Percentiles rank a stretch among this genome's conserved stretches.
These are phyloP conservation scores for Phenganax marumi DNA, from an alignment of 92 coral and sea anemone genomes.

Conservation along the genomic window DNA sequence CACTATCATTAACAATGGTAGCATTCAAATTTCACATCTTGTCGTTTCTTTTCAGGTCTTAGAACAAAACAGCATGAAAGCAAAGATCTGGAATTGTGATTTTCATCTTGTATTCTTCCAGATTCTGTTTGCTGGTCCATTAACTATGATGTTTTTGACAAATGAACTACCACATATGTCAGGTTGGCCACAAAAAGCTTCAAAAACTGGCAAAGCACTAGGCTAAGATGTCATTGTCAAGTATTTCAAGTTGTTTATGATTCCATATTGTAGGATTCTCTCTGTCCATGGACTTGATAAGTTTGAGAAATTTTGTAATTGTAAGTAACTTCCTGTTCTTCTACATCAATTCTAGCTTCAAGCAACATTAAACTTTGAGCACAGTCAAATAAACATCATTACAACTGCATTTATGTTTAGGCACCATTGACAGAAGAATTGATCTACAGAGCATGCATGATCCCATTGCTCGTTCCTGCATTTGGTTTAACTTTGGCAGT, in stretches of 20 bases:
- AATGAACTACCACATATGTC: slow-evolving; percentile 53
- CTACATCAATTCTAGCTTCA: not conserved
- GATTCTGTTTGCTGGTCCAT: slow-evolving; percentile 87
- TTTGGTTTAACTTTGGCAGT: slow-evolving; percentile 69
- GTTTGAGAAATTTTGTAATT: slow-evolving; percentile 82
- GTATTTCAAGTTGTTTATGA: not conserved
- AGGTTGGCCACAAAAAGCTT: slow-evolving; percentile 22
- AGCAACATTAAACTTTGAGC: no score
- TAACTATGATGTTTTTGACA: slow-evolving; percentile 61
- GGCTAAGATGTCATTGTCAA: not conserved
- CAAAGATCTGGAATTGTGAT: not conserved
- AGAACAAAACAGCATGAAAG: not conserved
- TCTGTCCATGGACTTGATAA: slow-evolving; percentile 54
- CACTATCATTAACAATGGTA: slow-evolving; percentile 80
- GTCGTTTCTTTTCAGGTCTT: not conserved
- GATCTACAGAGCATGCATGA: slow-evolving; percentile 94
- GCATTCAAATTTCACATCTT: not conserved
- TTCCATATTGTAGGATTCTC: not conserved
- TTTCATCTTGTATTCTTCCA: slow-evolving; percentile 23
- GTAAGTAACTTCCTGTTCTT: slow-evolving; percentile 51
- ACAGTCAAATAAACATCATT: not conserved
- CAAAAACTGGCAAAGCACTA: not conserved
- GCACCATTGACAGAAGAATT: slow-evolving; percentile 97
- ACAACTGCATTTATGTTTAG: slow-evolving; percentile 42
- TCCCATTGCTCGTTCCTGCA: slow-evolving; percentile 79